Evolutionary conservation across 2,888 invertebrate species (phyloP).

Genomic region (Helicoverpa assulta): DNA sequence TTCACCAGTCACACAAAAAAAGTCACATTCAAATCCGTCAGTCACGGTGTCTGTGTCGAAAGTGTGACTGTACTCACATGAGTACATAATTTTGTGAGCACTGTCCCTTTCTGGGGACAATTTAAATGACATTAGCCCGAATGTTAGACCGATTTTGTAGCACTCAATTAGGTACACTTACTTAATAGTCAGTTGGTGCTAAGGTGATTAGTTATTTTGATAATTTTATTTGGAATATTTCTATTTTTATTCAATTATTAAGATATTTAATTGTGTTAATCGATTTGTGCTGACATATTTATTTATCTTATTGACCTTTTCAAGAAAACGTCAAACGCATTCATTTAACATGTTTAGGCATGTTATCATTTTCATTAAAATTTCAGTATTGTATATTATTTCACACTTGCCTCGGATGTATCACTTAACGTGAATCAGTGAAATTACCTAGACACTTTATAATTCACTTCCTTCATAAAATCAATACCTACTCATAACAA

Average conservation of each 20-base stretch:
- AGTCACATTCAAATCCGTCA: constrained; percentile 11
- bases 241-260: background rate
- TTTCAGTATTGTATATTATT: too few relatives aligned
- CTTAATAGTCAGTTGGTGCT: background rate
- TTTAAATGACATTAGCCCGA: constrained; percentile 61
- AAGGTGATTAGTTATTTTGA: background rate
- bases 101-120: constrained; percentile 52
- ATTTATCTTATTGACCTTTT: too few relatives aligned
- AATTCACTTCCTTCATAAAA: too few relatives aligned
- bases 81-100: constrained; percentile 7
- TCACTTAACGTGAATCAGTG: too few relatives aligned
- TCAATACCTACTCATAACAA: too few relatives aligned
- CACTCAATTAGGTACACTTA: background rate
- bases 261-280: background rate
- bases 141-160: constrained; percentile 11
- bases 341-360: too few relatives aligned
- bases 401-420: too few relatives aligned
- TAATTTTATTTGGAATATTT: background rate
- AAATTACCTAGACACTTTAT: too few relatives aligned
- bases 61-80: constrained; percentile 36
- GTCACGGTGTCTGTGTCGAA: constrained; percentile 42
- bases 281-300: too few relatives aligned
- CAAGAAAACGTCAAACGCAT: too few relatives aligned
- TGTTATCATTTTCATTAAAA: too few relatives aligned
- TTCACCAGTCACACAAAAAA: background rate